phyloP scores from a whole-genome alignment of 1,140 invertebrate genomes.

The Argopecten irradians region DNA sequence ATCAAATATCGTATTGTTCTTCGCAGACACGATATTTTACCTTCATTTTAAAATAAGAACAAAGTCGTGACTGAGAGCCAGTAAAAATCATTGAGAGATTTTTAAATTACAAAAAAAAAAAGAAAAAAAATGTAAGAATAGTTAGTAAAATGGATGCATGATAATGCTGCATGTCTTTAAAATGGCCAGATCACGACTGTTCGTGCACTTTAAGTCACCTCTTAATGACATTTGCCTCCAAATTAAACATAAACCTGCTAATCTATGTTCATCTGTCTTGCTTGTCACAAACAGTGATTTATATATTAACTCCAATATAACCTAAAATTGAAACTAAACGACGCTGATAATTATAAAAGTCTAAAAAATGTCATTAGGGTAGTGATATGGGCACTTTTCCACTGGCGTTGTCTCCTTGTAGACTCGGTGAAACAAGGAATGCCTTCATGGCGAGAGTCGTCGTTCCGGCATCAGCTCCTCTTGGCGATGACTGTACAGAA shows the following conservation, averaged over 20 bases:
- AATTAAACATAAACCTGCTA: background rate
- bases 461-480: background rate
- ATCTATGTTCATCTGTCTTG: background rate
- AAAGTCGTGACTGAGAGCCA: background rate
- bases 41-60: background rate
- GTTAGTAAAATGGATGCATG: background rate
- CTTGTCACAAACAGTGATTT: background rate
- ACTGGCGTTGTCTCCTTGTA: background rate
- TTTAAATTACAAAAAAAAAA: background rate
- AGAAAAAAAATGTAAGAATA: background rate
- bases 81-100: background rate
- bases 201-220: background rate
- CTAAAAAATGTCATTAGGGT: background rate
- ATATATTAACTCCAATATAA: background rate
- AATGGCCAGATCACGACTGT: background rate
- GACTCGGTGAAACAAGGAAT: background rate
- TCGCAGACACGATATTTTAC: too few relatives aligned
- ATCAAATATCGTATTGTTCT: too few relatives aligned
- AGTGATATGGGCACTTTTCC: background rate
- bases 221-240: background rate
- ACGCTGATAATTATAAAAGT: background rate
- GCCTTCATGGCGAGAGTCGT: background rate
- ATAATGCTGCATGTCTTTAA: background rate
- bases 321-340: background rate
- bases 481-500: background rate